Evolutionary conservation across 2,888 invertebrate species (phyloP), one percentile per base, ranked within the genome.

Genomic region (Coremacera marginata): DNA sequence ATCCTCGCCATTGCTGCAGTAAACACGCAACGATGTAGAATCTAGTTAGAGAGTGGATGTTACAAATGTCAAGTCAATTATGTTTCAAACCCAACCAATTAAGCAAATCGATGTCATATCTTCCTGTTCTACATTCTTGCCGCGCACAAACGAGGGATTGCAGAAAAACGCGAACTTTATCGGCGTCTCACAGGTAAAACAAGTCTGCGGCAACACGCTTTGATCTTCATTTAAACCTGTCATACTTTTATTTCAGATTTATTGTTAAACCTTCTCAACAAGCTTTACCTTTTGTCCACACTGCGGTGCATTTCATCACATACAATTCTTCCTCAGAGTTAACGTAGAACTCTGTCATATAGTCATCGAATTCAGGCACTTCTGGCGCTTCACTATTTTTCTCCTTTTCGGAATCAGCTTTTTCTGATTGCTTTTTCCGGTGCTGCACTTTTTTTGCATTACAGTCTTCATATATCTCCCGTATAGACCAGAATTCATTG

Each of bases 301-400:
- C 92, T 4, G 95, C 96, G 22, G 95, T 94, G 85, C 95, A 93
- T 2, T 95, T 96, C 83, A 93, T 94, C 2, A 95, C 93, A 91
- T 96, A 98, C 73, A 98, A 90, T 87, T 98, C 98, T 87, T 97
- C 97, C 89, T 97, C 97, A 86, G 93, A 91, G 84, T 89, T 89
- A 0, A 89, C 86, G 76, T 86, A 83, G 51, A 84, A 87, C 76
- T 89, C 88, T 27, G 84, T 86, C 82, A 89, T 86, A 72, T 88
- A 89, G 70, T 85, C 83, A 0, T 81, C 75, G 5, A 75, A 63
- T 7, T n/a, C 63, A 4, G 31, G 49, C 31, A 14, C 31, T 19
- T 62, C 9, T 63, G 79, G 57, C 75, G 78, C 37, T 27, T 14
- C 75, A 34, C 8, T 25, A 49, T 68, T 65, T 51, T 67, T 62